Base-by-base conservation (phyloP, 2,797 vertebrate genomes). In the Tenualosa ilisha region DNA sequence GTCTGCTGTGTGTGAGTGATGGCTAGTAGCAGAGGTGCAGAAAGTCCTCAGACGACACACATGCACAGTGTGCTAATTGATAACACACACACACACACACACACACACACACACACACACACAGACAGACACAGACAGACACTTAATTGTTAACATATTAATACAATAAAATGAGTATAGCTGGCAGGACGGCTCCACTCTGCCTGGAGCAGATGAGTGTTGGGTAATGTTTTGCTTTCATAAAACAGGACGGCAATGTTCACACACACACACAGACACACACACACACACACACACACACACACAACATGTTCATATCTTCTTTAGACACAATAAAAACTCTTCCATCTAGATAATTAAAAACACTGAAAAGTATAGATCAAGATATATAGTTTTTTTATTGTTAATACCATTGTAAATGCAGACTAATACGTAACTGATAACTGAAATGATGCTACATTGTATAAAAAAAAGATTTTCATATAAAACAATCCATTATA, bases 31-130 rank as follows among this genome's bases (percentile, higher is more conserved):
- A 37, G 31, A 12, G 37, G 65, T 72, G 65, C 0, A 37, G 65
- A 72, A 72, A 72, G 26, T 24, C 26, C 26, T 37, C 65, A 72
- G 13, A 72, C 65, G 37, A 72, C 26, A 72, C 65, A 72, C 63
- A 83, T 7, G n/a, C 37, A 83, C 9, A 53, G 8, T 31, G 63
- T n/a, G 26, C 11, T 68, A 65, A 65, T 24, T 65, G 24, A 68
- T n/a, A 68, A 24, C 63, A 65, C 81, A 79, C 11, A 81, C 3
- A 63, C 53, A 84, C 17, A 81, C n/a, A 84, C 7, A 50, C 68
- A 83, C 17, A 26, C 43, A 86, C 26, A 86, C 56, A 46, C 83
- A n/a, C n/a, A n/a, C n/a, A n/a, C n/a, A n/a, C n/a, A n/a, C n/a
- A n/a, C n/a, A n/a, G n/a, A n/a, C n/a, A n/a, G n/a, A n/a, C n/a